Conservation (phyloP, 1,140 invertebrate species). For the Zophobas atratus region DNA sequence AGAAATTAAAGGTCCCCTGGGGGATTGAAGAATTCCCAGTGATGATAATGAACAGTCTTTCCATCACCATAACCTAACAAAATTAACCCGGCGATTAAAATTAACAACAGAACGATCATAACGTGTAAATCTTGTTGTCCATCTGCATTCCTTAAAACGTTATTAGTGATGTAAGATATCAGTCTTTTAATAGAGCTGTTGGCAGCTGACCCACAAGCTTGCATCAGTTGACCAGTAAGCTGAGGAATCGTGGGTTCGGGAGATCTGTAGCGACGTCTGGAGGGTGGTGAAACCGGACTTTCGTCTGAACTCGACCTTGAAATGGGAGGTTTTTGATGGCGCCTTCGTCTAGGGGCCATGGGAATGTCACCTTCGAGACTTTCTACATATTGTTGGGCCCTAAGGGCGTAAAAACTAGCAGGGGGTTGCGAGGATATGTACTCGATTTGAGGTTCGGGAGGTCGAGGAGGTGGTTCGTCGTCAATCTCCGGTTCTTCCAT, state of each 20-base stretch:
- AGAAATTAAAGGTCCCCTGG: constrained; percentile 70
- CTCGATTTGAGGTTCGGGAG: constrained; percentile 71
- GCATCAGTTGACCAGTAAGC: constrained; percentile 76
- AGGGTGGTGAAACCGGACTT: constrained; percentile 53
- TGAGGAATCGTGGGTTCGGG: constrained; percentile 75
- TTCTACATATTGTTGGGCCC: constrained; percentile 71
- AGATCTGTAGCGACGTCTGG: constrained; percentile 62
- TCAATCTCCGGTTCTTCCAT: constrained; percentile 59
- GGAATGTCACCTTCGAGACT: constrained; percentile 64
- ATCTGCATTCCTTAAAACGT: constrained; percentile 70
- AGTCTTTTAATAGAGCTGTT: constrained; percentile 78
- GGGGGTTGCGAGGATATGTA: constrained; percentile 66
- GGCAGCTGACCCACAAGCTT: constrained; percentile 76
- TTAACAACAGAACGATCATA: constrained; percentile 80
- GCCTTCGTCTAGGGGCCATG: constrained; percentile 63
- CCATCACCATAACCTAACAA: constrained; percentile 79
- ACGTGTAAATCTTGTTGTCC: constrained; percentile 81
- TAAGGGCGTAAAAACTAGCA: constrained; percentile 63
- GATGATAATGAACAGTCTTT: constrained; percentile 82
- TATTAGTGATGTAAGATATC: constrained; percentile 73
- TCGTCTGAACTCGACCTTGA: constrained; percentile 70
- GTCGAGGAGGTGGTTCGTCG: constrained; percentile 70
- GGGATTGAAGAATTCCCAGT: constrained; percentile 89
- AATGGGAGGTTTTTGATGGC: constrained; percentile 64
- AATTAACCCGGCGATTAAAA: constrained; percentile 81